Percentiles rank a stretch among this genome's conserved stretches.
Conservation (phyloP, 2,888 invertebrate genomes). For the Nomada hirtipes region DNA sequence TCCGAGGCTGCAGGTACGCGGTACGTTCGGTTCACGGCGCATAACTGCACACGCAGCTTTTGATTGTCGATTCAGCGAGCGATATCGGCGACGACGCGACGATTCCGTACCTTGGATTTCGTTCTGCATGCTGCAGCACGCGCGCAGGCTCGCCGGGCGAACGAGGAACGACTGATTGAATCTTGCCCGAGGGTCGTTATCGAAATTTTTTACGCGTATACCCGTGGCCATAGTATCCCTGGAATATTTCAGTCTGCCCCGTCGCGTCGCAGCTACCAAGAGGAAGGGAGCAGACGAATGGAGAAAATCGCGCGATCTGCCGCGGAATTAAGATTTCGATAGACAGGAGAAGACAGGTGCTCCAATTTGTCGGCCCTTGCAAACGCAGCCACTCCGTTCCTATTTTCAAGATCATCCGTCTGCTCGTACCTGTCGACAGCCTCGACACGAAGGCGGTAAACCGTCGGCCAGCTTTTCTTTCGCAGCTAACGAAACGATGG, state of each 20-base stretch:
- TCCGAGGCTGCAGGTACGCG: not conserved
- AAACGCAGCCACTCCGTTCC: not conserved
- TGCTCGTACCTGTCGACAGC: constrained; percentile 27
- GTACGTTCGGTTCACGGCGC: constrained; percentile 19
- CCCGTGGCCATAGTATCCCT: too few relatives aligned
- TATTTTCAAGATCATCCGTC: constrained; percentile 15
- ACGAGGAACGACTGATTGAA: constrained; percentile 33
- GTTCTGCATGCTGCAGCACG: constrained; percentile 54
- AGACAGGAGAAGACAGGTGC: constrained; percentile 9
- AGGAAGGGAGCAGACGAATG: not conserved
- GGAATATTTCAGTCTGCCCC: too few relatives aligned
- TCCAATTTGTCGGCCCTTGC: constrained; percentile 15
- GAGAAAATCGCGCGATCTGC: not conserved
- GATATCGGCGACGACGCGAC: constrained; percentile 58
- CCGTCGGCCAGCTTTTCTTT: constrained; percentile 57
- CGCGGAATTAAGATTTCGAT: not conserved
- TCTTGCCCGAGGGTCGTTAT: constrained; percentile 44
- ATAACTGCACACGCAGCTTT: constrained; percentile 60
- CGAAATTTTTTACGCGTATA: too few relatives aligned
- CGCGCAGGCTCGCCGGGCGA: constrained; percentile 1
- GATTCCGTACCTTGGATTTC: constrained; percentile 52
- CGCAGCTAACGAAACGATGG: constrained; percentile 62
- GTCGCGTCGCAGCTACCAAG: constrained; percentile 7
- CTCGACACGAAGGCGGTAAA: constrained; percentile 52
- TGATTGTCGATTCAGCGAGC: constrained; percentile 61